phyloP scores from a whole-genome alignment of 2,113 vertebrate genomes.

The Tricholaema leucomelas region DNA sequence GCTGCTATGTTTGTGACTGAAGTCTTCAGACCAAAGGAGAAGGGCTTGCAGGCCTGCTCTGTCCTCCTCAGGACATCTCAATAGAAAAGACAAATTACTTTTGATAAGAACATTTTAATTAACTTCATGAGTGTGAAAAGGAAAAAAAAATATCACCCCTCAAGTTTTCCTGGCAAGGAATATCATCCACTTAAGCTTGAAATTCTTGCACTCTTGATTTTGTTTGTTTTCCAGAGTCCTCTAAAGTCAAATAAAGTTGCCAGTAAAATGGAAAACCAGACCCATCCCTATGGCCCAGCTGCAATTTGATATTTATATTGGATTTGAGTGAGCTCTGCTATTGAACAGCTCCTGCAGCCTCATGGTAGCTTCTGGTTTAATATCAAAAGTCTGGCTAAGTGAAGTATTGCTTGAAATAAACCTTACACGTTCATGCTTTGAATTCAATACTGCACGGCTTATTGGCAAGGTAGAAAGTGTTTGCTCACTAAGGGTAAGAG shows the following conservation, averaged over 20 bases:
- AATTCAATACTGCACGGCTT: neutral
- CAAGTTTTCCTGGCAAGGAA: neutral
- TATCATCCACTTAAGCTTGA: neutral
- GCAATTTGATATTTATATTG: neutral
- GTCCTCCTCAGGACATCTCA: neutral
- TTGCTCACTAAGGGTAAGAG: neutral
- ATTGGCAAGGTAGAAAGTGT: neutral
- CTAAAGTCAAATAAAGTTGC: neutral
- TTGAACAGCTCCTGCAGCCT: neutral
- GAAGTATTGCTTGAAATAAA: neutral
- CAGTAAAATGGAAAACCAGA: neutral
- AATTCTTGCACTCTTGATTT: neutral
- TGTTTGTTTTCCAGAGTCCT: neutral
- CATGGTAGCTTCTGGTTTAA: neutral
- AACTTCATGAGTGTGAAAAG: neutral
- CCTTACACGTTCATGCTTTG: neutral
- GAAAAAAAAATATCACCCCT: neutral
- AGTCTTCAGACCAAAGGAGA: neutral
- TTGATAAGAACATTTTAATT: neutral
- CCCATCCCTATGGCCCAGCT: neutral
- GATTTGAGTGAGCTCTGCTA: neutral
- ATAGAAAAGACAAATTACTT: slow-evolving; percentile 16
- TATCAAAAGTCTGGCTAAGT: neutral
- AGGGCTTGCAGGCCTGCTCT: neutral
- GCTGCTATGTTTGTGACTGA: neutral